Percentiles rank a stretch among this genome's conserved stretches.
Conservation (phyloP, 2,113 vertebrate species). For the Pholis gunnellus region DNA sequence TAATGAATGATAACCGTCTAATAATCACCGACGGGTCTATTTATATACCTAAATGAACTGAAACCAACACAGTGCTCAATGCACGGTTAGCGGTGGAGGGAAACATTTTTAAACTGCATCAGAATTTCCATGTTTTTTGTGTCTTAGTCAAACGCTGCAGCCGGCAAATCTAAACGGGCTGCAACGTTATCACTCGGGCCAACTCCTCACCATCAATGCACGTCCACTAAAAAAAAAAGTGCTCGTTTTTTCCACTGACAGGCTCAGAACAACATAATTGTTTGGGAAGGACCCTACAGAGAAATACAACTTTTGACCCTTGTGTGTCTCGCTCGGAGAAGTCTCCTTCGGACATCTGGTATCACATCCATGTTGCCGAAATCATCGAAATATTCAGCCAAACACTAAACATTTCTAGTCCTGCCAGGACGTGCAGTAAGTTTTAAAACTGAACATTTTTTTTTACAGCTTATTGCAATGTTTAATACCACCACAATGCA, state of each 20-base stretch:
- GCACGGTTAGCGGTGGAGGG: background rate
- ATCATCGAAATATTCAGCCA: background rate
- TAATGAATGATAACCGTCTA: background rate
- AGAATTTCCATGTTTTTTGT: background rate
- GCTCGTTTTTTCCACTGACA: too few species aligned
- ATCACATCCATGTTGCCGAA: background rate
- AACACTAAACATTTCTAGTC: background rate
- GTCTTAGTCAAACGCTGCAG: too few species aligned
- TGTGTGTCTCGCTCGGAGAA: too few species aligned
- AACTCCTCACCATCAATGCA: too few species aligned
- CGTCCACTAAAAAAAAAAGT: too few species aligned
- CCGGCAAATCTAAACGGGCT: too few species aligned
- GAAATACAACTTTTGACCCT: background rate
- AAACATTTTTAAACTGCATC: background rate
- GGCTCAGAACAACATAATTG: background rate
- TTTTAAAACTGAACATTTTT: background rate
- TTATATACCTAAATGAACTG: background rate
- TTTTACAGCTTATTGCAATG: background rate
- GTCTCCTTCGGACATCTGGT: background rate
- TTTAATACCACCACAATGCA: background rate
- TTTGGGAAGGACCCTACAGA: background rate
- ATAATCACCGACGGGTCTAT: background rate
- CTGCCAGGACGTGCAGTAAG: background rate
- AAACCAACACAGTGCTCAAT: background rate
- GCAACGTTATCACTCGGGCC: too few species aligned